These are phyloP conservation scores for Axea sp. DNA, from an alignment of 2,888 invertebrate genomes.

Conservation along the genomic window DNA sequence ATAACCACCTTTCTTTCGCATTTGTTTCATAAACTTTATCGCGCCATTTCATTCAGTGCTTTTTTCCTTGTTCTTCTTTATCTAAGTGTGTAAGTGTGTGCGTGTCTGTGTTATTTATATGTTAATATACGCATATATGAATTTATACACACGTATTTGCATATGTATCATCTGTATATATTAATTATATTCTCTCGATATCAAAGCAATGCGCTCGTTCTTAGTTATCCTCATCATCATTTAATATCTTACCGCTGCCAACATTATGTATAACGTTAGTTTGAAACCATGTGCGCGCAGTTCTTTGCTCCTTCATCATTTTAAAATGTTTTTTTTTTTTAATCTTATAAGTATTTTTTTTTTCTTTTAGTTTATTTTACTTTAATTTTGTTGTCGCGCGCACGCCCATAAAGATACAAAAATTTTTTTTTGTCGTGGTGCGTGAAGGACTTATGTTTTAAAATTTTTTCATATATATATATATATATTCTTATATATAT, in stretches of 20 bases:
- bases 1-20: constrained; percentile 23
- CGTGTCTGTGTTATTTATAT: constrained; percentile 62
- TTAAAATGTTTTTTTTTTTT: constrained; percentile 19
- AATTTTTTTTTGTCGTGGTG: constrained; percentile 63
- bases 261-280: constrained; percentile 42
- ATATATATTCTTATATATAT: constrained; percentile 13
- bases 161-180: constrained; percentile 52
- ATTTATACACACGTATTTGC: constrained; percentile 58
- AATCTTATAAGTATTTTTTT: constrained; percentile 39
- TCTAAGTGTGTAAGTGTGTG: constrained; percentile 59
- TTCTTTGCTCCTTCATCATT: constrained; percentile 15
- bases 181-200: constrained; percentile 55
- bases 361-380: constrained; percentile 43
- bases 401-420: constrained; percentile 46
- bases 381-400: constrained; percentile 40
- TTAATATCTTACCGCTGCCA: constrained; percentile 4
- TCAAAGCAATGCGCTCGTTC: constrained; percentile 30
- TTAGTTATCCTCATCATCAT: constrained; percentile 9
- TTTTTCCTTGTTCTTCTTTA: constrained; percentile 22
- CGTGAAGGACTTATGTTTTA: constrained; percentile 61
- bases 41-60: too few species aligned
- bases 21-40: constrained; percentile 1
- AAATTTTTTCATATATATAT: constrained; percentile 39
- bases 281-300: constrained; percentile 57
- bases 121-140: constrained; percentile 47